Evolutionary conservation across 2,888 invertebrate species (phyloP), one percentile per base, ranked within the genome.

Genomic region (Allolobophora icterica): DNA sequence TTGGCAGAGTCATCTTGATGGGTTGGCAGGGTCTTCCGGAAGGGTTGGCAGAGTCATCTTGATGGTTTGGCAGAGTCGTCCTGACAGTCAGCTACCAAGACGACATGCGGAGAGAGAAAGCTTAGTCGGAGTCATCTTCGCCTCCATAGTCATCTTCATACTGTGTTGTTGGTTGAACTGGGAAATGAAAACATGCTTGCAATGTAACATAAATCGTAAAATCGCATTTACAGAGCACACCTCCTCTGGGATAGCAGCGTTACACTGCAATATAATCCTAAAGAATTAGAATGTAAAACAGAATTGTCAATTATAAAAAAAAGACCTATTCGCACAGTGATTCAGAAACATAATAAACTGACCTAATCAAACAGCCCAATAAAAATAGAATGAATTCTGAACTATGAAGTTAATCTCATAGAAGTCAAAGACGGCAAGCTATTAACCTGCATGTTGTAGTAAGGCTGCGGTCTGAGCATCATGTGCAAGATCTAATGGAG

Each of bases 401-500:
- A 21, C 52, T 24, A 52, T 52, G 17, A 52, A 52, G 52, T 24
- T 24, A 24, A 52, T 24, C 52, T 24, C 21, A 52, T 24, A 52
- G 24, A 52, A 21, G n/a, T 71, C 71, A 71, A 71, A 71, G 71
- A 71, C 11, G 30, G n/a, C n/a, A 71, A 71, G 71, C 71, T 87
- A 52, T 21, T n/a, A 0, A 95, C 95, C 94, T 93, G 94, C 94
- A 92, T 94, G 93, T 93, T 94, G 94, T 35, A 96, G 92, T 30
- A 95, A 71, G 30, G 95, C 95, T 38, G 95, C 95, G 71, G 94
- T 93, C 84, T 94, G 94, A 5, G 96, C 94, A 92, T 96, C 96
- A 93, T 96, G 95, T 19, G 96, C 95, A 52, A 97, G 94, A 92
- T 96, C 96, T 93, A 96, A 95, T 0, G 97, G 95, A 24, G 95